phyloP scores from a whole-genome alignment of 1,140 invertebrate species.

The Arctopsyche grandis region DNA sequence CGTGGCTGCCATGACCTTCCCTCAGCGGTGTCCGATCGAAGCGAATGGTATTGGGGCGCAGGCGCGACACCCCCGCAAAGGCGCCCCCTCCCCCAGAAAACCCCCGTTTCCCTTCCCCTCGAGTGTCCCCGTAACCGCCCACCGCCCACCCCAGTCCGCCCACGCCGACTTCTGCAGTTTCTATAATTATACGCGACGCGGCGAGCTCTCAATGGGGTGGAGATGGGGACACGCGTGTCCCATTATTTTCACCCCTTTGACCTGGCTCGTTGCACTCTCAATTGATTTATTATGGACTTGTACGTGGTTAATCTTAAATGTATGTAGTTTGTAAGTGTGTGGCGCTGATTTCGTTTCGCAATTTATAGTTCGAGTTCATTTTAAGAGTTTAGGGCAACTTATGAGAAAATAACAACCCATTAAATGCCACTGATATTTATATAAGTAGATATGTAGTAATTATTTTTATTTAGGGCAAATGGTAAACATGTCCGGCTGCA shows the following conservation, averaged over 20 bases:
- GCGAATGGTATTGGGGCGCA: conserved; percentile 8
- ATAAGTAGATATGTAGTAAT: no score
- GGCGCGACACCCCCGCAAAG: conserved; percentile 20
- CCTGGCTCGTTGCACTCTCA: neutral
- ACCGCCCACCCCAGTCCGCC: neutral
- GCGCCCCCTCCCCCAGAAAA: neutral
- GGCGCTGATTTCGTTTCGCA: no score
- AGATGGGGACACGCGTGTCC: no score
- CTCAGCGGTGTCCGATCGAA: conserved; percentile 32
- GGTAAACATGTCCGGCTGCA: no score
- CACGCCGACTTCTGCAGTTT: conserved; percentile 10
- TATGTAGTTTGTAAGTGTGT: no score
- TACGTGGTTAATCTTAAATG: no score
- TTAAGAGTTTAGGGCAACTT: no score
- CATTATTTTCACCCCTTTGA: neutral
- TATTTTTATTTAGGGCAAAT: no score
- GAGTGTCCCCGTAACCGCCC: neutral
- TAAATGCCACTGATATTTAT: no score
- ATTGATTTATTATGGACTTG: no score
- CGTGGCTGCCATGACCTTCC: conserved; percentile 42
- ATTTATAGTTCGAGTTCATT: no score
- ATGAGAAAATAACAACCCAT: no score
- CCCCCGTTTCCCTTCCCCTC: neutral
- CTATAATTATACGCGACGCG: conserved; percentile 30
- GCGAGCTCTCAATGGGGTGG: conserved; percentile 11